Percentiles rank a stretch among this genome's conserved stretches.
Evolutionary conservation across 2,113 vertebrate genomes (phyloP).

Genomic region (Neotragus pygmaeus): DNA sequence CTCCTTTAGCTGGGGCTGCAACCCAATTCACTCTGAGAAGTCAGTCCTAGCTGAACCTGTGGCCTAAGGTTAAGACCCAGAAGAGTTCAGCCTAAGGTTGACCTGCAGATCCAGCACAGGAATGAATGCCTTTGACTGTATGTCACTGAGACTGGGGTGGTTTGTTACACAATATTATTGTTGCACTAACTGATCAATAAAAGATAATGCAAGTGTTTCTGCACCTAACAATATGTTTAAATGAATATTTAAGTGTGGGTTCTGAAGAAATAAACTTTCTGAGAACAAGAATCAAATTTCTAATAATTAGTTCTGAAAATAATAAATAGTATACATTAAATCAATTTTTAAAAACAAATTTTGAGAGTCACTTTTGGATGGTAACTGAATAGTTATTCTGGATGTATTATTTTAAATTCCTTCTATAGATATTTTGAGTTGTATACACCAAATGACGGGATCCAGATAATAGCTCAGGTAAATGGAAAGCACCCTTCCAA

Average conservation of each 20-base stretch:
- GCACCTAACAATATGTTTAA: not conserved
- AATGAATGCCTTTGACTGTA: not conserved
- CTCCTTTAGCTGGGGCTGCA: not conserved
- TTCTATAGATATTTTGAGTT: not conserved
- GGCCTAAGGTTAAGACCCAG: not conserved
- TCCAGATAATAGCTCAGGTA: not conserved
- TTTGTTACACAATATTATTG: not conserved
- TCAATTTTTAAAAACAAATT: conserved; percentile 16
- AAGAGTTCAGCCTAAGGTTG: not conserved
- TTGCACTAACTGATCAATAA: not conserved
- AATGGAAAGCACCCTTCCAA: not conserved
- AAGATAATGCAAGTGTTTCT: not conserved
- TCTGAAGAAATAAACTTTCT: conserved; percentile 18
- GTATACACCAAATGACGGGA: not conserved
- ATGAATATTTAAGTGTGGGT: not conserved
- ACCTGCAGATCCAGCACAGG: not conserved
- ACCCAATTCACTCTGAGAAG: not conserved
- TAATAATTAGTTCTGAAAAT: conserved; percentile 31
- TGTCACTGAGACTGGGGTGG: not conserved
- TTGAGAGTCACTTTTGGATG: not conserved
- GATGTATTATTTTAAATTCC: not conserved
- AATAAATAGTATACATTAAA: not conserved
- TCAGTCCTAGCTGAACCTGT: not conserved
- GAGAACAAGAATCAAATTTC: not conserved
- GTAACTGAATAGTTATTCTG: not conserved